These are phyloP conservation scores for Lutjanus campechanus DNA, from an alignment of 2,797 vertebrate genomes.

Conservation along the genomic window DNA sequence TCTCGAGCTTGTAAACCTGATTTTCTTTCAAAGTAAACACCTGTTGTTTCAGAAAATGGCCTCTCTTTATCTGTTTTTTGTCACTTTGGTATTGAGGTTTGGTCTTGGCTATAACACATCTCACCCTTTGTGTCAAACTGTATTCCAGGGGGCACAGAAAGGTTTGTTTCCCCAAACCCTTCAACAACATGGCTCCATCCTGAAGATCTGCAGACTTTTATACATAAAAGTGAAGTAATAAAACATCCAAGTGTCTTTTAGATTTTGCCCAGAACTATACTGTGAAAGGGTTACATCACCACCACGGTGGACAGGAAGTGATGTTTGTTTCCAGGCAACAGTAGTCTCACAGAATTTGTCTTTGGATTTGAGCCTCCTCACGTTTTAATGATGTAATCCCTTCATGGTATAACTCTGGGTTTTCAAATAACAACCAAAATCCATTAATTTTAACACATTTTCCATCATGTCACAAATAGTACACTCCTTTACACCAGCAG, in stretches of 20 bases:
- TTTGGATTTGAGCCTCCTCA: conserved; percentile 72
- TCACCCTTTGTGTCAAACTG: conserved; percentile 24
- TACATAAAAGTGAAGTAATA: conserved; percentile 64
- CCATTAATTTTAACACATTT: conserved; percentile 73
- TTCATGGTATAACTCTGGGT: conserved; percentile 68
- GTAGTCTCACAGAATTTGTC: conserved; percentile 70
- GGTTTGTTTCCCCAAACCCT: conserved; percentile 31
- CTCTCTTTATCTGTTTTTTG: conserved; percentile 17
- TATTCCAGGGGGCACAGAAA: conserved; percentile 32
- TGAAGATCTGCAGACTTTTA: conserved; percentile 53
- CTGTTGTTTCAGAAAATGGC: conserved; percentile 45
- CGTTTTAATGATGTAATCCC: conserved; percentile 70
- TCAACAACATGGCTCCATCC: conserved; percentile 36
- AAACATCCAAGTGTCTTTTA: conserved; percentile 66
- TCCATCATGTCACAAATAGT: conserved; percentile 73
- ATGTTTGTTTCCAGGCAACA: conserved; percentile 82
- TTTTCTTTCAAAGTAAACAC: conserved; percentile 46
- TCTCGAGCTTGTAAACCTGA: conserved; percentile 25
- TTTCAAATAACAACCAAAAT: conserved; percentile 72
- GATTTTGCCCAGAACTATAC: conserved; percentile 55
- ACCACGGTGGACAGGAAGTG: conserved; percentile 62
- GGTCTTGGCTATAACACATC: conserved; percentile 62
- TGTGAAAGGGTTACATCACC: conserved; percentile 74
- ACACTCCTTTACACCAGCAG: conserved; percentile 70
- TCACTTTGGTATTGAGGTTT: conserved; percentile 84